Evolutionary conservation across 1,140 invertebrate species (phyloP).

Genomic region (Polypedilum vanderplanki): DNA sequence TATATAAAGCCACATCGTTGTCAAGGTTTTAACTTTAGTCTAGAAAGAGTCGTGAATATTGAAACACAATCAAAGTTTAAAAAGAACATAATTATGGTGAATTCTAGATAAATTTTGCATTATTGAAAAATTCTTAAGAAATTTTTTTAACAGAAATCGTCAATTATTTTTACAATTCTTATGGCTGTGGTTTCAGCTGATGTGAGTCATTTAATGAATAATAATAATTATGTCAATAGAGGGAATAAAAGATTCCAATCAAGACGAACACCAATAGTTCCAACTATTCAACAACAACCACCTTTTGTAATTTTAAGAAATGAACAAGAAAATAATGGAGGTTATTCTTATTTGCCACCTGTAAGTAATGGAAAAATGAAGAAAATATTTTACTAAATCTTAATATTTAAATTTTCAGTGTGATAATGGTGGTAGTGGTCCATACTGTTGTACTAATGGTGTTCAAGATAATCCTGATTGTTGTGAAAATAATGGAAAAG

Average conservation of each 20-base stretch:
- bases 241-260: background rate
- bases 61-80: background rate
- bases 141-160: background rate
- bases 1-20: background rate
- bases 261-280: background rate
- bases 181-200: background rate
- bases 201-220: background rate
- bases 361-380: no score
- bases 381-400: no score
- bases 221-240: background rate
- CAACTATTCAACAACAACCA: background rate
- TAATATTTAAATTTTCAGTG: background rate
- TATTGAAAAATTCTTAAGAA: background rate
- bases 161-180: background rate
- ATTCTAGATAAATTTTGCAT: background rate
- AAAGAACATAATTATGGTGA: background rate
- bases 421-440: background rate
- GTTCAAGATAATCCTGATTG: background rate
- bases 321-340: no score
- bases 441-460: background rate
- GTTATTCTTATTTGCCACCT: no score
- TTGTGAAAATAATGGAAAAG: background rate
- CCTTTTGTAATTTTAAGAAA: background rate
- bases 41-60: background rate
- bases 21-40: conserved; percentile 6